Evolutionary conservation across 2,797 vertebrate species (phyloP), one percentile per base, ranked within the genome.

Genomic region (Scarus forsteni): DNA sequence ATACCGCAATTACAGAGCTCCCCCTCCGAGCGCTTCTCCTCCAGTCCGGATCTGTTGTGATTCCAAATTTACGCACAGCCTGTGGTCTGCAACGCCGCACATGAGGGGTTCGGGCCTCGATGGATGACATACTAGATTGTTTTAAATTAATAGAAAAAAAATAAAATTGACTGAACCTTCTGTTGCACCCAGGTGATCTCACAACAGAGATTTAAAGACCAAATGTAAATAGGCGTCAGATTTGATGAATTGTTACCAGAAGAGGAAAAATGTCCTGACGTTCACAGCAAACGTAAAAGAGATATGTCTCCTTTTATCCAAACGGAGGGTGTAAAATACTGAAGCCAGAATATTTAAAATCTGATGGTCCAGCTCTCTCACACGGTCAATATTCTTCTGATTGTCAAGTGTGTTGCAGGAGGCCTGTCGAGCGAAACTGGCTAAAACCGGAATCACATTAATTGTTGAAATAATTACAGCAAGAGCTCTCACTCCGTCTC

Each of bases 401-500:
- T 64, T 57, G 59, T 60, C 50, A 70, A 50, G 15, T 73, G 71
- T 58, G 54, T 73, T 66, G 74, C 70, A 71, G 78, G 34, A 44
- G 75, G 77, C 73, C 81, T 64, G 72, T 79, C 75, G 63, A 75
- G 48, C 50, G 36, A 85, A 88, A 89, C 89, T 80, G 88, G 82
- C 75, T 83, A 63, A 86, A 88, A 89, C 85, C 73, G 85, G 85
- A 90, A 85, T 88, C 75, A 55, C 58, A 75, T 88, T 89, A 90
- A 89, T 90, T 90, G 86, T 88, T 86, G n/a, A 83, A 89, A 91
- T 91, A 87, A 90, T 89, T 85, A 85, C 66, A 73, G 66, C 68
- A 68, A 66, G 50, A 85, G 60, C 66, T 79, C 71, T 55, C 65
- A 46, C 58, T 79, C 61, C 73, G 66, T 70, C 66, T 71, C 58